Conservation (phyloP, 2,113 vertebrate species). For the Physeter macrocephalus region DNA sequence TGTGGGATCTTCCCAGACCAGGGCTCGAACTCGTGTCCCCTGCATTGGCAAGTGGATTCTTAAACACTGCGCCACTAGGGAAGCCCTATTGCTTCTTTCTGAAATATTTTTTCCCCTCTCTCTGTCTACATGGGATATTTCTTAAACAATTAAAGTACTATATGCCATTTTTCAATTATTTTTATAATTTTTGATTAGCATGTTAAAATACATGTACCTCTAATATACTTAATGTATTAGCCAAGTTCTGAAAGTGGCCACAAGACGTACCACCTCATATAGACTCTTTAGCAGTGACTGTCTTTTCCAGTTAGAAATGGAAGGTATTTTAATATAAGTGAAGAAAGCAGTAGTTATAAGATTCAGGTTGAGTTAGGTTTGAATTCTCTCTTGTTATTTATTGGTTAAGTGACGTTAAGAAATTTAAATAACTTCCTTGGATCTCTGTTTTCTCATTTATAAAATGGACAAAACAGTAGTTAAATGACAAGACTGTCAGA, state of each 20-base stretch:
- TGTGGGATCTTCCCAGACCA: too few species aligned
- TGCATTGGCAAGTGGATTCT: too few species aligned
- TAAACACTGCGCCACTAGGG: too few species aligned
- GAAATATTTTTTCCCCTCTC: background rate
- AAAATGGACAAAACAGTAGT: background rate
- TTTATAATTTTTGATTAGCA: background rate
- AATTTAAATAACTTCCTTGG: background rate
- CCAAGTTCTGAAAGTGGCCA: background rate
- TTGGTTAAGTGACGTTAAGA: background rate
- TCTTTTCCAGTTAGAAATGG: background rate
- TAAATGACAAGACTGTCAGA: background rate
- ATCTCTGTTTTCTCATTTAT: background rate
- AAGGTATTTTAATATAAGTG: background rate
- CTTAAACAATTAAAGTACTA: background rate
- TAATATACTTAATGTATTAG: background rate
- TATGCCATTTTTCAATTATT: background rate
- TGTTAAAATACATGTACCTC: background rate
- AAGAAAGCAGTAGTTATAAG: background rate
- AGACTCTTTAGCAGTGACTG: background rate
- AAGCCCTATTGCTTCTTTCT: too few species aligned
- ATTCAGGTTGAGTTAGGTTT: background rate
- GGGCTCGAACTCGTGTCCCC: too few species aligned
- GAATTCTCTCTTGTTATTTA: background rate
- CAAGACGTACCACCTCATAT: background rate
- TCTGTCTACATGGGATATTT: background rate